Percentiles rank a stretch among this genome's conserved stretches.
Evolutionary conservation across 2,797 vertebrate genomes (phyloP).

Genomic region (Echeneis naucrates): DNA sequence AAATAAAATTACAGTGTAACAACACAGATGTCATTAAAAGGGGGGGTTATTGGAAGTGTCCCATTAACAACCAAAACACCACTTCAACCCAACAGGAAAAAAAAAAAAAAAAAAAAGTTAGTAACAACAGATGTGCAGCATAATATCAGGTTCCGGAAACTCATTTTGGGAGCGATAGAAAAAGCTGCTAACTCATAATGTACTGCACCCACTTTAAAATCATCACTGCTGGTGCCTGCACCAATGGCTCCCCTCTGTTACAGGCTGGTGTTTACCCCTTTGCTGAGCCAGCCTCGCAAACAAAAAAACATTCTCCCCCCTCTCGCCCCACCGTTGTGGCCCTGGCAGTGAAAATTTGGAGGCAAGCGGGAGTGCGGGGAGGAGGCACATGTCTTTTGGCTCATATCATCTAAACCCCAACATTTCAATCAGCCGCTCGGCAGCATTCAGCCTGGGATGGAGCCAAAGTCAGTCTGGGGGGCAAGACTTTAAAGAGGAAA

Average conservation of each 20-base stretch:
- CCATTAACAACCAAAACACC: constrained; percentile 62
- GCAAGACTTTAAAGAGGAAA: constrained; percentile 30
- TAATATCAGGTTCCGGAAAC: constrained; percentile 69
- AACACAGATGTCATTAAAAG: constrained; percentile 75
- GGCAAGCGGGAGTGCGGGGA: constrained; percentile 34
- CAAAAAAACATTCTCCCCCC: constrained; percentile 53
- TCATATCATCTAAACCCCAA: constrained; percentile 49
- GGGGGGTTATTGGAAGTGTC: constrained; percentile 45
- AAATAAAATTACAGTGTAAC: constrained; percentile 35
- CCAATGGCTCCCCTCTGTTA: constrained; percentile 52
- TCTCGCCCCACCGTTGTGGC: constrained; percentile 34
- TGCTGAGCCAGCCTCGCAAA: constrained; percentile 52
- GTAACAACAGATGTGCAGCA: constrained; percentile 69
- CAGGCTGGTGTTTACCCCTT: constrained; percentile 62
- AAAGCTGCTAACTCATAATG: constrained; percentile 49
- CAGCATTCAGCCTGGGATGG: constrained; percentile 36
- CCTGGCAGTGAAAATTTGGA: constrained; percentile 54
- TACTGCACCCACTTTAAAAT: constrained; percentile 55
- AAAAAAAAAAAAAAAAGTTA: constrained; percentile 3
- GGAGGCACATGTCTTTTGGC: constrained; percentile 65
- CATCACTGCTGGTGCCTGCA: constrained; percentile 55
- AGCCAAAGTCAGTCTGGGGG: constrained; percentile 52
- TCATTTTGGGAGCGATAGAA: constrained; percentile 63
- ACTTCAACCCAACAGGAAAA: constrained; percentile 49
- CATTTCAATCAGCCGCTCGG: constrained; percentile 68